Conservation (phyloP, 2,797 vertebrate genomes). For the Halcyon smyrnensis region DNA sequence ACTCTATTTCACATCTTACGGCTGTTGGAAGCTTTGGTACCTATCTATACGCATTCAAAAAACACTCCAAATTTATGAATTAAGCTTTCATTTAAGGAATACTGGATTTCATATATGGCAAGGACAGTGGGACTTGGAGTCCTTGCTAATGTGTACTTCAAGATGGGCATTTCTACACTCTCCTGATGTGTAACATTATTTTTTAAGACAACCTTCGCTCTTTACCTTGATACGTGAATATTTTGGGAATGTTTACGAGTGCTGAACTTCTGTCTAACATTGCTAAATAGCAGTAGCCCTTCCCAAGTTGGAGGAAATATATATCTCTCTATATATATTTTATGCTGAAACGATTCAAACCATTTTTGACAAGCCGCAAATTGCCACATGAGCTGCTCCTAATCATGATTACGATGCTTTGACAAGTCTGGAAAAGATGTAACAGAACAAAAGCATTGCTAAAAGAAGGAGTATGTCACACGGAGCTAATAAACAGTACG, state of each 20-base stretch:
- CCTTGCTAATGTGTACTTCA: neutral
- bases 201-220: neutral
- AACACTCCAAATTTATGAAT: neutral
- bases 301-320: neutral
- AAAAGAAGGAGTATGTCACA: neutral
- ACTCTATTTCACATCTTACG: neutral
- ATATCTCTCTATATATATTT: neutral
- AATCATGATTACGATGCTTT: neutral
- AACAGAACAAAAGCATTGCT: slow-evolving; percentile 10
- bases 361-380: neutral
- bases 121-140: neutral
- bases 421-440: neutral
- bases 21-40: neutral
- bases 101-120: neutral
- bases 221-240: neutral
- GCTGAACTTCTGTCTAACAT: neutral
- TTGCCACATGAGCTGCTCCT: neutral
- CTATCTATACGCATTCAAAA: neutral
- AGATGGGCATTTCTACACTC: neutral
- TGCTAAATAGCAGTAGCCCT: neutral
- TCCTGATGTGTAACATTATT: neutral
- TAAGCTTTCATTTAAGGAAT: neutral
- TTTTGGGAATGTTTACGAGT: neutral
- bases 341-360: neutral
- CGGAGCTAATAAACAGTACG: neutral